Conservation (phyloP, 2,888 invertebrate species). For the Sminthurides aquaticus region DNA sequence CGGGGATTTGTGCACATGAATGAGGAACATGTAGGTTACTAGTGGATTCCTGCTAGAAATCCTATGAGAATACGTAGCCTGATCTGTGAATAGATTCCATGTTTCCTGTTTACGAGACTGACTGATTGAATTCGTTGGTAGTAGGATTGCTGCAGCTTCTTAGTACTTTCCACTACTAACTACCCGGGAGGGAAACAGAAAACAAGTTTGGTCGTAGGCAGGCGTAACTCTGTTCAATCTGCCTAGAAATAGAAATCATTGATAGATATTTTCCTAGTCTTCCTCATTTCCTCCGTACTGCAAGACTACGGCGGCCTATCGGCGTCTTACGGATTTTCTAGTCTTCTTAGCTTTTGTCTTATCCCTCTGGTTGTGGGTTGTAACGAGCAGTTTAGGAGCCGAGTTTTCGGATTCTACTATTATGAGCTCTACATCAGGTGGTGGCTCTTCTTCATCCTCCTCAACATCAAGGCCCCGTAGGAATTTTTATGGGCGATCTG, state of each 20-base stretch:
- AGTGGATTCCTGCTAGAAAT: no score
- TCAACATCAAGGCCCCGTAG: slow-evolving; percentile 46
- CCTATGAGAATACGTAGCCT: no score
- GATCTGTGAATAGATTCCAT: no score
- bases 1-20: no score
- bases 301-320: slow-evolving; percentile 13
- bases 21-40: no score
- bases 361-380: slow-evolving; percentile 17
- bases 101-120: no score
- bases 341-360: slow-evolving; percentile 18
- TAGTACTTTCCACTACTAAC: no score
- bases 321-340: slow-evolving; percentile 13
- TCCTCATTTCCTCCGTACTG: background rate
- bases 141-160: no score
- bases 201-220: background rate
- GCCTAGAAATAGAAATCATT: background rate
- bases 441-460: slow-evolving; percentile 2
- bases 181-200: background rate
- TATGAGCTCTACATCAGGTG: slow-evolving; percentile 22
- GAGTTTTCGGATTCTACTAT: background rate
- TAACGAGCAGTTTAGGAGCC: slow-evolving; percentile 5
- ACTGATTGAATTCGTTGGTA: no score
- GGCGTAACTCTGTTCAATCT: no score
- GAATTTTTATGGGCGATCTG: slow-evolving; percentile 66
- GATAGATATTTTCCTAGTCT: background rate